Conservation (phyloP, 1,140 invertebrate genomes). For the Dendrolimus kikuchii region DNA sequence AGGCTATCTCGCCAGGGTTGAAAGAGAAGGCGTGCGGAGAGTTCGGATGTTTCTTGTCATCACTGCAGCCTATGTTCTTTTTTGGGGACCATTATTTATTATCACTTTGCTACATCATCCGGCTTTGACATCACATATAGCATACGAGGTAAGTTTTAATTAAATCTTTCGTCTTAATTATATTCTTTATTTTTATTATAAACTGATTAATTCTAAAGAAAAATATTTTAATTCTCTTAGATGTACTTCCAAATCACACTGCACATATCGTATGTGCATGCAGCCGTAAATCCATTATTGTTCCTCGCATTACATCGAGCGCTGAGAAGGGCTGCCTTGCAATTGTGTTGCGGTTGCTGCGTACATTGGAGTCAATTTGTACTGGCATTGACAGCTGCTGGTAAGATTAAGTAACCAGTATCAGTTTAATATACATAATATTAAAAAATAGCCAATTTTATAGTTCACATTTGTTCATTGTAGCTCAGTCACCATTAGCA, state of each 20-base stretch:
- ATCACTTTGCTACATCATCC: slow-evolving; percentile 85
- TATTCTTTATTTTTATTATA: too few relatives aligned
- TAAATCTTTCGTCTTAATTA: too few relatives aligned
- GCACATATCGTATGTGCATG: slow-evolving; percentile 90
- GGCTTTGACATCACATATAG: slow-evolving; percentile 78
- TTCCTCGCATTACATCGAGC: slow-evolving; percentile 86
- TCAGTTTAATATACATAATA: too few relatives aligned
- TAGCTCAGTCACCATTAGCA: slow-evolving; percentile 63
- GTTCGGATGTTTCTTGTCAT: slow-evolving; percentile 91
- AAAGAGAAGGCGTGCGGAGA: slow-evolving; percentile 82
- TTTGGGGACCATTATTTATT: slow-evolving; percentile 92
- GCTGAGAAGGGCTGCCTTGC: slow-evolving; percentile 78
- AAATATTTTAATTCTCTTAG: slow-evolving; percentile 22
- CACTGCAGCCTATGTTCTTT: slow-evolving; percentile 87
- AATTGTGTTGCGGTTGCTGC: slow-evolving; percentile 82
- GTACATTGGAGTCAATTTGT: slow-evolving; percentile 77
- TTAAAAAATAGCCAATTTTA: neutral
- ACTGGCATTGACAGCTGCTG: slow-evolving; percentile 70
- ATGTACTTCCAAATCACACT: slow-evolving; percentile 82
- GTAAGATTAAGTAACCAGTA: slow-evolving; percentile 27
- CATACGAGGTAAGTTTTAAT: slow-evolving; percentile 76
- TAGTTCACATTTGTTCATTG: neutral
- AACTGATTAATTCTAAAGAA: neutral
- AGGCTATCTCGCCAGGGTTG: slow-evolving; percentile 84
- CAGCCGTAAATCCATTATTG: slow-evolving; percentile 87